A percentile compares a stretch with the other conserved stretches of the same genome.
phyloP scores from a whole-genome alignment of 2,113 vertebrate genomes.

The Oophaga pumilio region DNA sequence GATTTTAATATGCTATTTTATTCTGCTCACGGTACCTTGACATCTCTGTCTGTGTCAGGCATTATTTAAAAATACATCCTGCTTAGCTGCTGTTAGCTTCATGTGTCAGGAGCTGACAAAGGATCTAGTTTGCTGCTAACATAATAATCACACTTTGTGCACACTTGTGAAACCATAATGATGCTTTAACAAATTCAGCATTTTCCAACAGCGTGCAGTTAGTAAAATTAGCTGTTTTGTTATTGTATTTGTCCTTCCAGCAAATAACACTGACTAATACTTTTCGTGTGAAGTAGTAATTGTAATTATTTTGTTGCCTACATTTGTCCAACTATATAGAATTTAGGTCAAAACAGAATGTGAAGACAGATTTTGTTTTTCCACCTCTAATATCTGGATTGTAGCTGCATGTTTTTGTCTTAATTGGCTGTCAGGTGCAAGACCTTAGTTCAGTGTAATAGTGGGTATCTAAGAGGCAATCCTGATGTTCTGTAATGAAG shows the following conservation, averaged over 20 bases:
- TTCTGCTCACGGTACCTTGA: slow-evolving; percentile 39
- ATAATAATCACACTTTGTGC: slow-evolving; percentile 62
- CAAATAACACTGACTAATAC: slow-evolving; percentile 14
- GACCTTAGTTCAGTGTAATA: neutral
- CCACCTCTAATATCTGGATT: slow-evolving; percentile 55
- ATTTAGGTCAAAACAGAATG: slow-evolving; percentile 67
- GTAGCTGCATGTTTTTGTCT: slow-evolving; percentile 57
- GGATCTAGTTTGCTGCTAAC: slow-evolving; percentile 60
- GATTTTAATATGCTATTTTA: slow-evolving; percentile 56
- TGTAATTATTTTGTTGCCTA: slow-evolving; percentile 25
- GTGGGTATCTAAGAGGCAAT: neutral
- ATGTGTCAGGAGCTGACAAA: slow-evolving; percentile 62
- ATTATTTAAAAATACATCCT: slow-evolving; percentile 65
- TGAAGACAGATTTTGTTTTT: slow-evolving; percentile 62
- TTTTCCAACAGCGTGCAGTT: slow-evolving; percentile 25
- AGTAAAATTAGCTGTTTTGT: slow-evolving; percentile 17
- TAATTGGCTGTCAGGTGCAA: slow-evolving; percentile 65
- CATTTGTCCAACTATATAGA: slow-evolving; percentile 63
- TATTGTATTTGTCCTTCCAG: slow-evolving; percentile 24
- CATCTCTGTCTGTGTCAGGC: slow-evolving; percentile 61
- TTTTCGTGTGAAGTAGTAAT: slow-evolving; percentile 61
- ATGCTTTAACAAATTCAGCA: slow-evolving; percentile 64
- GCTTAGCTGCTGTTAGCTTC: slow-evolving; percentile 58
- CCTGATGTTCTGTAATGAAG: neutral
- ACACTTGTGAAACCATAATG: slow-evolving; percentile 61